These are phyloP conservation scores for Chrysogorgia sp. DNA, from an alignment of 92 coral and sea anemone species.

Conservation along the genomic window DNA sequence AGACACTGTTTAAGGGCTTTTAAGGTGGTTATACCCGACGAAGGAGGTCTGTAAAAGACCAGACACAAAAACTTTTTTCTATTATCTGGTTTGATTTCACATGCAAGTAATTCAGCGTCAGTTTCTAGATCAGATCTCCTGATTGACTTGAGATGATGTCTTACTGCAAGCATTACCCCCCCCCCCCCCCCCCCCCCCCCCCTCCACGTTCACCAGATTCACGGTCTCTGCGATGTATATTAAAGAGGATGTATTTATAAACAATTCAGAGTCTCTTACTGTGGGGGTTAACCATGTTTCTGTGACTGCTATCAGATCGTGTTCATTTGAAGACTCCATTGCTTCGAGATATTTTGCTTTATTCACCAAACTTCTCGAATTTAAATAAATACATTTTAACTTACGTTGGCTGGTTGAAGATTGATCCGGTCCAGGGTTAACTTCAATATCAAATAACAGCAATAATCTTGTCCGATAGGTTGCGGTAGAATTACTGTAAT, in stretches of 20 bases:
- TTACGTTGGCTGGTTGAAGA: neutral
- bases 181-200: slow-evolving; percentile 18
- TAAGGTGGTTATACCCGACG: slow-evolving; percentile 30
- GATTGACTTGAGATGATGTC: slow-evolving; percentile 25
- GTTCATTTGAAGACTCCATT: slow-evolving; percentile 28
- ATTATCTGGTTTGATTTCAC: slow-evolving; percentile 47
- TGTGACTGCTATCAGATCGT: slow-evolving; percentile 47
- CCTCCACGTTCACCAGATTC: slow-evolving; percentile 14
- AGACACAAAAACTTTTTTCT: slow-evolving; percentile 42
- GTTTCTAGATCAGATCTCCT: slow-evolving; percentile 52
- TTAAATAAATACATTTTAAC: slow-evolving; percentile 36
- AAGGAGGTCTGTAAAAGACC: slow-evolving; percentile 63
- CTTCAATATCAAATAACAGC: slow-evolving; percentile 38
- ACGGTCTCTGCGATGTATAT: slow-evolving; percentile 37
- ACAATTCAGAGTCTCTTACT: slow-evolving; percentile 30
- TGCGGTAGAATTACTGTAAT: slow-evolving; percentile 37
- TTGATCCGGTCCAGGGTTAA: slow-evolving; percentile 37
- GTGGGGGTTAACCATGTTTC: slow-evolving; percentile 48
- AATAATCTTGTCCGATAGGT: slow-evolving; percentile 18
- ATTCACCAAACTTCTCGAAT: slow-evolving; percentile 45
- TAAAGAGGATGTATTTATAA: slow-evolving; percentile 25
- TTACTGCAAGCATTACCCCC: slow-evolving; percentile 40
- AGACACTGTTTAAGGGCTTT: slow-evolving; percentile 51
- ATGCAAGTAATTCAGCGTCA: slow-evolving; percentile 57
- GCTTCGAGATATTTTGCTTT: slow-evolving; percentile 24